Base-by-base conservation (phyloP, 2,888 invertebrate species). In the Sarcophaga variegata region DNA sequence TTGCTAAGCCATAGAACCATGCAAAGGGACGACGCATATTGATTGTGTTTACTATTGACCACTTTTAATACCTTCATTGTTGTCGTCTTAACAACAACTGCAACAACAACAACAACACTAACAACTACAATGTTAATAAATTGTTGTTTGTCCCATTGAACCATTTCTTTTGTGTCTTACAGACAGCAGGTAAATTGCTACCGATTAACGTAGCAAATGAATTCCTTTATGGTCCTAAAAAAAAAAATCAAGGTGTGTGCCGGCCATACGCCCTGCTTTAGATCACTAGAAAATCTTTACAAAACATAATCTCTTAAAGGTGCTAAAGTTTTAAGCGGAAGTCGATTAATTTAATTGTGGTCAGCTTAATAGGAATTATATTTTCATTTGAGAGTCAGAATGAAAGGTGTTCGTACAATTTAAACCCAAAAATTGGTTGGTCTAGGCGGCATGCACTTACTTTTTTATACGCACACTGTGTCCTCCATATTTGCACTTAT, bases 121-220 rank as follows among this genome's bases (percentile, higher is more conserved):
- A 49, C 49, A 49, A 27, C 66, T 59, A 70, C 54, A 76, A 54
- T 10, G 62, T 4, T 20, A 22, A 25, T 82, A 71, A 77, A 37
- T 83, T 72, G 8, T 47, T 62, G 62, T 78, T 75, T 86, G 82
- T 76, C 71, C 79, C 70, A 86, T 86, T 86, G 69, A 86, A 86
- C 78, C 75, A 79, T 74, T 78, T 69, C 6, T 66, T 67, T 37
- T 20, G 22, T 64, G 47, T 49, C 64, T 59, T 66, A 64, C 37
- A 59, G 66, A 22, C 80, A 54, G 76, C 76, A 84, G 84, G 84
- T 84, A 84, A 84, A 75, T 63, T 75, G 62, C 20, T 69, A 63
- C 54, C 17, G 45, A 69, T 79, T 59, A 64, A 74, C 45, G 54
- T 63, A 64, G 69, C 67, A 74, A 70, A 70, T 67, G 72, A 49